Evolutionary conservation across 2,888 invertebrate genomes (phyloP).

Genomic region (Tetropium fuscum): DNA sequence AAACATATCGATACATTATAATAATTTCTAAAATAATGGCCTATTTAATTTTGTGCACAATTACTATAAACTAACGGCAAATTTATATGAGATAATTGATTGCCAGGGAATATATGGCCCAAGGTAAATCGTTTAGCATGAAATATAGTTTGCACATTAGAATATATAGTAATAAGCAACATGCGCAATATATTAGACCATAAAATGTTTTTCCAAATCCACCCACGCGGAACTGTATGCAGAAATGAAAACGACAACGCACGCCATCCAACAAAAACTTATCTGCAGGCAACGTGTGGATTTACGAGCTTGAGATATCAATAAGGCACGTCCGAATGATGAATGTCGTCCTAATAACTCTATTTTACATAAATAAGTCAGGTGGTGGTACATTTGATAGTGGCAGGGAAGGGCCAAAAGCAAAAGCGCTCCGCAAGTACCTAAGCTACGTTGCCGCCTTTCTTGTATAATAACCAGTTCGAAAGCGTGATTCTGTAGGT

Average conservation of each 20-base stretch:
- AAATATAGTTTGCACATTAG: constrained; percentile 33
- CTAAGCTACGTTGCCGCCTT: constrained; percentile 44
- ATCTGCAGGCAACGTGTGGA: constrained; percentile 45
- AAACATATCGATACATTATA: constrained; percentile 31
- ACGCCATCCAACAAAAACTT: constrained; percentile 42
- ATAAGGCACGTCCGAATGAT: constrained; percentile 56
- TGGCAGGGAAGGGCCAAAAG: constrained; percentile 40
- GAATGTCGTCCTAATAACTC: constrained; percentile 56
- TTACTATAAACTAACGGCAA: constrained; percentile 17
- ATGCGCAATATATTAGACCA: constrained; percentile 35
- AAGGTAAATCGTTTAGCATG: constrained; percentile 28
- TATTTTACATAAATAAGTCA: constrained; percentile 37
- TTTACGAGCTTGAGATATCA: constrained; percentile 55
- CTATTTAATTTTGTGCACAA: constrained; percentile 1
- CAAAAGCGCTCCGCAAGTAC: constrained; percentile 32
- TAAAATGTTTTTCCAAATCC: constrained; percentile 40
- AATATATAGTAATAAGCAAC: constrained; percentile 35
- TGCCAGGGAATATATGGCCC: constrained; percentile 27
- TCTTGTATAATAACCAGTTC: constrained; percentile 55
- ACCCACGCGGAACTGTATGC: constrained; percentile 49
- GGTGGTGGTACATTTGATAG: constrained; percentile 43
- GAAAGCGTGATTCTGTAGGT: constrained; percentile 60
- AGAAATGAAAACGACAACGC: constrained; percentile 45
- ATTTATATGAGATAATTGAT: constrained; percentile 25
- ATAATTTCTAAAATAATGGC: constrained; percentile 36